Conservation (phyloP, 2,888 invertebrate genomes). For the Mythimna loreyi region DNA sequence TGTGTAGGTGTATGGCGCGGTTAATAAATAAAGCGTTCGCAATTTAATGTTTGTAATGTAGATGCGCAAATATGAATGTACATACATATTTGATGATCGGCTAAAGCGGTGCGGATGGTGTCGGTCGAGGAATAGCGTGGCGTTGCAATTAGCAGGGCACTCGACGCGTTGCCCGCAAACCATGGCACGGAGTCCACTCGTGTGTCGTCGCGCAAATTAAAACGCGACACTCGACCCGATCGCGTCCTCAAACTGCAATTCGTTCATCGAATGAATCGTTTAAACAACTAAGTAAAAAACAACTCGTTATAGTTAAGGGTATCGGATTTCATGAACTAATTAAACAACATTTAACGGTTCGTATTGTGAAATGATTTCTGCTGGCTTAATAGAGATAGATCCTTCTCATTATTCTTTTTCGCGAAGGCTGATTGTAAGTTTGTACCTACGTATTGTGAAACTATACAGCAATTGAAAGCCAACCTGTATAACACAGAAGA, state of each 20-base stretch:
- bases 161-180: constrained; percentile 83
- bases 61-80: constrained; percentile 67
- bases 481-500: not conserved
- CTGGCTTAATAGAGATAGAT: too few species aligned
- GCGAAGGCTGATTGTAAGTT: too few species aligned
- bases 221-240: constrained; percentile 87
- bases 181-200: constrained; percentile 84
- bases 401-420: too few species aligned
- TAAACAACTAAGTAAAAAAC: constrained; percentile 67
- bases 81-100: constrained; percentile 72
- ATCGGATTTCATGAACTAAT: constrained; percentile 49
- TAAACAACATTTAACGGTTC: constrained; percentile 26
- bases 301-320: constrained; percentile 40
- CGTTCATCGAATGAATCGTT: constrained; percentile 81
- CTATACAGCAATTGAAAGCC: too few species aligned
- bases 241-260: constrained; percentile 83
- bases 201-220: constrained; percentile 90
- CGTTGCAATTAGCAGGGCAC: constrained; percentile 89
- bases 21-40: constrained; percentile 55
- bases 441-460: too few species aligned
- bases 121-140: constrained; percentile 77
- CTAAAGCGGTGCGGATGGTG: constrained; percentile 72
- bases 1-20: constrained; percentile 25
- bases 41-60: constrained; percentile 48
- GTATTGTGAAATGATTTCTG: not conserved